A percentile compares a stretch with the other conserved stretches of the same genome.
phyloP scores from a whole-genome alignment of 2,888 invertebrate species.

The Cinara cedri region DNA sequence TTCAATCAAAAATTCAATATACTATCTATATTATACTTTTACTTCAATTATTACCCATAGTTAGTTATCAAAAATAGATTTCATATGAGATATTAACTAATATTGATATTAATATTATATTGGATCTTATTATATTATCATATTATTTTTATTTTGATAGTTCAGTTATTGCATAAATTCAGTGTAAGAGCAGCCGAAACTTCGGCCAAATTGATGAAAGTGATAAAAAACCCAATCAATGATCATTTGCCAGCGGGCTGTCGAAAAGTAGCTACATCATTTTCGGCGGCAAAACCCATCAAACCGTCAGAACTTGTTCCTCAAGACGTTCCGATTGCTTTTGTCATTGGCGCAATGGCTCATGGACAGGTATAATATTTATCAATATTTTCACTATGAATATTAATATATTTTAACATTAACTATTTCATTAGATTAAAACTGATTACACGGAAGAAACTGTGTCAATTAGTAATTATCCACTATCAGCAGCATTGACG shows the following conservation, averaged over 20 bases:
- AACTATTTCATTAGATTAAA: too few species aligned
- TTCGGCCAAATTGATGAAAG: conserved; percentile 87
- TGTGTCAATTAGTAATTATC: conserved; percentile 93
- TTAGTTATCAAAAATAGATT: too few species aligned
- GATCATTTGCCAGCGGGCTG: conserved; percentile 95
- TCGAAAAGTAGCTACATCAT: conserved; percentile 87
- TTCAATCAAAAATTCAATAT: too few species aligned
- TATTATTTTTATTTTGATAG: conserved; percentile 66
- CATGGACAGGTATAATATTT: conserved; percentile 78
- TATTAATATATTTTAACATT: too few species aligned
- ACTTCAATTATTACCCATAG: too few species aligned
- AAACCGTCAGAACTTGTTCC: conserved; percentile 81
- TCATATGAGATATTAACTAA: too few species aligned
- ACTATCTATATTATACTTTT: too few species aligned
- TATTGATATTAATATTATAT: background rate
- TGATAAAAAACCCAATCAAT: conserved; percentile 94
- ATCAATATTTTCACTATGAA: too few species aligned
- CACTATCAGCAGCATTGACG: conserved; percentile 93
- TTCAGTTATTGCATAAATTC: conserved; percentile 94
- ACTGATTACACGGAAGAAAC: conserved; percentile 88
- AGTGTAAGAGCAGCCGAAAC: conserved; percentile 89
- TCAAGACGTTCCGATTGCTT: conserved; percentile 80
- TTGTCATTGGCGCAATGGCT: conserved; percentile 96
- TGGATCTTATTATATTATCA: background rate
- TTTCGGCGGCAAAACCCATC: conserved; percentile 76